These are phyloP conservation scores for Hemiprocne comata DNA, from an alignment of 2,113 vertebrate species.

Conservation along the genomic window DNA sequence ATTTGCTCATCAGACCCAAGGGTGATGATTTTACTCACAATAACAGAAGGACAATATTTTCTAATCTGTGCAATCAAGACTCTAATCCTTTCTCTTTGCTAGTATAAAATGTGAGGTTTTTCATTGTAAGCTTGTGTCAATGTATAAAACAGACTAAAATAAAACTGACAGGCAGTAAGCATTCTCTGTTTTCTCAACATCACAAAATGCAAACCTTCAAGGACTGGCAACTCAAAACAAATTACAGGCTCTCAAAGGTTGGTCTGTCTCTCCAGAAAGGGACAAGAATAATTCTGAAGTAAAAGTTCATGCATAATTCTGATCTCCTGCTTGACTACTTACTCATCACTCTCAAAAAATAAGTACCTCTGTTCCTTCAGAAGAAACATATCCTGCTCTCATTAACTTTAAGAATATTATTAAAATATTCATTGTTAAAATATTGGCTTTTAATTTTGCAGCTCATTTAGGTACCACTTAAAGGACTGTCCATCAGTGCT, in stretches of 20 bases:
- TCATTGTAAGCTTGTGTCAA: neutral
- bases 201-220: neutral
- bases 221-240: neutral
- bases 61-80: conserved; percentile 35
- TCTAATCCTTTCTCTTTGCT: conserved; percentile 11
- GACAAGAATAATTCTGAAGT: neutral
- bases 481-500: neutral
- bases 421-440: neutral
- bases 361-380: neutral
- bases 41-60: conserved; percentile 26
- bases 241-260: neutral
- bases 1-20: neutral
- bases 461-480: neutral
- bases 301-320: neutral
- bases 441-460: neutral
- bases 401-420: neutral
- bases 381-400: neutral
- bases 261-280: neutral
- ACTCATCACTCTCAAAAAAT: neutral
- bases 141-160: conserved; percentile 3
- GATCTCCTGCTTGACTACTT: neutral
- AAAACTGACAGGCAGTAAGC: neutral
- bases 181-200: neutral
- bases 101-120: neutral
- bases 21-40: conserved; percentile 23